A percentile compares a stretch with the other conserved stretches of the same genome.
Evolutionary conservation across 2,797 vertebrate genomes (phyloP).

Genomic region (Chaunax sp.): DNA sequence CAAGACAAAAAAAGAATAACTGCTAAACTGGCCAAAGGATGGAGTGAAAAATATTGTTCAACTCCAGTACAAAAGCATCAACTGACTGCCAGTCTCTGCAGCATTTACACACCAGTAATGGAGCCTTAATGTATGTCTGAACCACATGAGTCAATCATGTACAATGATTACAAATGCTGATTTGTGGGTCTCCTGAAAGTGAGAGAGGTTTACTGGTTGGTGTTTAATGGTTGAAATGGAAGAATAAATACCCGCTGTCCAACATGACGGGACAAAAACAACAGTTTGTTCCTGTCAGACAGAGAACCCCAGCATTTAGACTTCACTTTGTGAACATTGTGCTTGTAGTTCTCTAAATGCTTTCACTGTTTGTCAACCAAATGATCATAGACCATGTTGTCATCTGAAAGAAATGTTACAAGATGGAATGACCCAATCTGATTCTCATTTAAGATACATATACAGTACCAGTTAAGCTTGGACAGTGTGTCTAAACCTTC

Average conservation of each 20-base stretch:
- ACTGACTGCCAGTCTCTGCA: neutral
- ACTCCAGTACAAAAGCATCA: conserved; percentile 17
- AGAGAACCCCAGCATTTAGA: conserved; percentile 41
- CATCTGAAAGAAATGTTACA: conserved; percentile 26
- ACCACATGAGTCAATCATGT: neutral
- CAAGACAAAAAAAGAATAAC: too few relatives aligned
- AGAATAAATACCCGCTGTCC: conserved; percentile 44
- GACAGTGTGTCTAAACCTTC: too few relatives aligned
- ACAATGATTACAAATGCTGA: neutral
- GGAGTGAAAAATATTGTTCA: conserved; percentile 11
- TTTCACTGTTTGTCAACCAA: neutral
- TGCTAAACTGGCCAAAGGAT: neutral
- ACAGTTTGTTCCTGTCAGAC: conserved; percentile 26
- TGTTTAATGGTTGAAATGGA: conserved; percentile 45
- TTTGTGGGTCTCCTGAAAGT: conserved; percentile 2
- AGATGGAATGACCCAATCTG: conserved; percentile 1
- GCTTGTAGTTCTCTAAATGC: conserved; percentile 51
- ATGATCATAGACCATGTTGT: conserved; percentile 5
- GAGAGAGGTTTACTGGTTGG: conserved; percentile 24
- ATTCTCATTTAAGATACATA: conserved; percentile 8
- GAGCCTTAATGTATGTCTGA: conserved; percentile 1
- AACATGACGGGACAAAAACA: conserved; percentile 5
- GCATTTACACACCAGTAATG: neutral
- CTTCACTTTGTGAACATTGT: conserved; percentile 48
- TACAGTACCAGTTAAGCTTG: too few relatives aligned